Conservation (phyloP, 2,888 invertebrate genomes). For the Nebria brevicollis region DNA sequence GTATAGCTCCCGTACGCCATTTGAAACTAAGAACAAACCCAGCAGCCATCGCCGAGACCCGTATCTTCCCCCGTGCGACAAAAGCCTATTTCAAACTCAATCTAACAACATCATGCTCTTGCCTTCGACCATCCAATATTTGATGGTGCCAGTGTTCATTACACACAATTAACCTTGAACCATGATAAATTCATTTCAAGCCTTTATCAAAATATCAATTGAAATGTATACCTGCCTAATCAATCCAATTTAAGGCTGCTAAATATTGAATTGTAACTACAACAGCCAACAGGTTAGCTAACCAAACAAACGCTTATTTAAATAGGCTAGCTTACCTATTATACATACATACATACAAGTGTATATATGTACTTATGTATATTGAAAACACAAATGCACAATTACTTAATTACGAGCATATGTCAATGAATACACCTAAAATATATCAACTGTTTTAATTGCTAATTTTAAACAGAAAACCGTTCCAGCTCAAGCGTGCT, state of each 20-base stretch:
- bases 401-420: no score
- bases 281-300: neutral
- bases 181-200: neutral
- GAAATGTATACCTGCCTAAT: neutral
- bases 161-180: neutral
- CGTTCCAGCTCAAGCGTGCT: no score
- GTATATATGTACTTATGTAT: neutral
- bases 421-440: no score
- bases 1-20: no score
- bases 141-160: neutral
- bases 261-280: neutral
- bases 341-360: no score
- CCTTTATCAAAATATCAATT: neutral
- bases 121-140: neutral
- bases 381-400: neutral
- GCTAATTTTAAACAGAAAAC: no score
- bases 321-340: neutral
- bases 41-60: slow-evolving; percentile 9
- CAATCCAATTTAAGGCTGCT: neutral
- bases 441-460: no score
- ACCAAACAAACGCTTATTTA: neutral
- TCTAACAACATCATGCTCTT: neutral
- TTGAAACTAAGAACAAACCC: slow-evolving; percentile 21
- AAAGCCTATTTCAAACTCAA: slow-evolving; percentile 5
- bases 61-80: slow-evolving; percentile 2